A percentile compares a stretch with the other conserved stretches of the same genome.
Evolutionary conservation across 2,797 vertebrate genomes (phyloP).

Genomic region (Micrastur ruficollis): DNA sequence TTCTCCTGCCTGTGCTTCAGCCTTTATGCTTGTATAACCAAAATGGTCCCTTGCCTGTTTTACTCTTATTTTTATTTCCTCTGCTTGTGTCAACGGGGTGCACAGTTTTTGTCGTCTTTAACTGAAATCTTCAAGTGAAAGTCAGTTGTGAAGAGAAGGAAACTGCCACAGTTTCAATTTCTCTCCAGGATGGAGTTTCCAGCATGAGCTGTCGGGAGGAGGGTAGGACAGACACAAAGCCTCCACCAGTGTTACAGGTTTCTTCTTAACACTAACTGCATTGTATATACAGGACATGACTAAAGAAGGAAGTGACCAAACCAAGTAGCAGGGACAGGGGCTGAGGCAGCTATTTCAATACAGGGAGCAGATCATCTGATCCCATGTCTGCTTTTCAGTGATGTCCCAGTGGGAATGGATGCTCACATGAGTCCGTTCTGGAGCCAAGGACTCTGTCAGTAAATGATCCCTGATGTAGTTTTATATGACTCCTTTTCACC

Average conservation of each 20-base stretch:
- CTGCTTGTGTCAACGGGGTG: not conserved
- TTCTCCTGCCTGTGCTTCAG: not conserved
- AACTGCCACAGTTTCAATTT: not conserved
- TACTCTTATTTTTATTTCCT: not conserved
- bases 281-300: not conserved
- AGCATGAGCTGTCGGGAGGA: not conserved
- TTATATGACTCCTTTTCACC: not conserved
- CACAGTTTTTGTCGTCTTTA: not conserved
- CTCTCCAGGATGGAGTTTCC: not conserved
- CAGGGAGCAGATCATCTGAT: not conserved
- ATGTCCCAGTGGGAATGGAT: not conserved
- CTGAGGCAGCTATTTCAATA: not conserved
- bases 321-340: not conserved
- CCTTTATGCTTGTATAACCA: not conserved
- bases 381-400: not conserved
- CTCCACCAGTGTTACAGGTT: not conserved
- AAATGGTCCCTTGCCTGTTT: not conserved
- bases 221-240: not conserved
- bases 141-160: not conserved
- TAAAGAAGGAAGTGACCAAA: not conserved
- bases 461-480: not conserved
- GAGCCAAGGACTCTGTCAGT: not conserved
- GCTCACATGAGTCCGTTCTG: rapidly evolving
- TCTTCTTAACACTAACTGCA: not conserved
- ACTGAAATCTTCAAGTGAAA: not conserved